Base-by-base conservation (phyloP, 2,797 vertebrate species). In the Hozukius guyotensis region DNA sequence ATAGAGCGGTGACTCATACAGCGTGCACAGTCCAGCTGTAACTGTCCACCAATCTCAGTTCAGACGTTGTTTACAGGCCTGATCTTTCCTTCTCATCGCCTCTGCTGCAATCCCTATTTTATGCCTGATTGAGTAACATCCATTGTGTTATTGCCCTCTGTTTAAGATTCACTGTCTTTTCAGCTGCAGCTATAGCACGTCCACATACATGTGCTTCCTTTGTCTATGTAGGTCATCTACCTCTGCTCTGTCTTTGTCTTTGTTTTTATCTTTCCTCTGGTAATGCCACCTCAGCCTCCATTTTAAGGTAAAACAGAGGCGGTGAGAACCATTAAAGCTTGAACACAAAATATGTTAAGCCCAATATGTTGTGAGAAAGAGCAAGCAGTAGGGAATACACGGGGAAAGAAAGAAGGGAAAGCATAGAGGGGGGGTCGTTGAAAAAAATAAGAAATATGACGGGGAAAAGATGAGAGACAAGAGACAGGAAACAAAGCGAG, bases 1-100 rank as follows among this genome's bases (percentile, higher is more conserved):
- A 32, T 60, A 12, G 68, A 81, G 53, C 20, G 7, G 60, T 69
- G 68, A 73, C 59, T 81, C 80, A 66, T 31, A 2, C 62, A 46
- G 57, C 34, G 55, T 64, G n/a, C 59, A 59, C 9, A 6, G 22
- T 42, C 52, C 64, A 62, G 69, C 69, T 77, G 66, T 61, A 55
- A 78, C 53, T 24, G 75, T 72, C 77, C 63, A 72, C 34, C 61
- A 56, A 42, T 78, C 57, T 81, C 64, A 63, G 6, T 52, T 56
- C n/a, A 78, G 69, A 65, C 52, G 22, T 57, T 78, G 62, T 91
- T 85, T 81, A 85, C 69, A 57, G 65, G 59, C 63, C 56, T 87
- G 77, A 86, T 86, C 7, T 86, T 85, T 88, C 34, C 75, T 20
- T 57, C 56, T 88, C 75, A 65, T 84, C 13, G 4, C 75, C 49